phyloP scores from a whole-genome alignment of 2,888 invertebrate genomes.

The Lasioglossum leucozonium region DNA sequence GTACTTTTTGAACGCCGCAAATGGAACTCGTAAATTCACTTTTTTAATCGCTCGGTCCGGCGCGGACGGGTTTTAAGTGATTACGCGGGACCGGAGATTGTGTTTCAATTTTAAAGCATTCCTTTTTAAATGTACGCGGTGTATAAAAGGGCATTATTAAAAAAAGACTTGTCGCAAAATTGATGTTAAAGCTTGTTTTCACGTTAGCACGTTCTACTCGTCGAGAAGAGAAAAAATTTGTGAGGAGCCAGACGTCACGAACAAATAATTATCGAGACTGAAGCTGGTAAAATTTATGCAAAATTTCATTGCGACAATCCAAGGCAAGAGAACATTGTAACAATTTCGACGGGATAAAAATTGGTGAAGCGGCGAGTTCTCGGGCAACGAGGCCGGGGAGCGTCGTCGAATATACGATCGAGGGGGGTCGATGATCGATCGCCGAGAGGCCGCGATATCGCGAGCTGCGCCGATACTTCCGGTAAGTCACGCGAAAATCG shows the following conservation, averaged over 20 bases:
- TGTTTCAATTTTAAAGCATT: neutral
- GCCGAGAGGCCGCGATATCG: neutral
- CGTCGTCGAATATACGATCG: neutral
- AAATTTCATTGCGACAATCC: too few species aligned
- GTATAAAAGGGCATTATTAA: too few species aligned
- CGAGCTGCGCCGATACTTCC: conserved; percentile 42
- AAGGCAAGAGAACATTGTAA: too few species aligned
- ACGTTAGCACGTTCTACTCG: too few species aligned
- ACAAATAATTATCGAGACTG: too few species aligned
- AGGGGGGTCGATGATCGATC: conserved; percentile 13
- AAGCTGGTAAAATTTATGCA: too few species aligned
- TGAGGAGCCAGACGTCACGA: too few species aligned
- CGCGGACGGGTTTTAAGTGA: neutral
- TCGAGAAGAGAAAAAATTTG: too few species aligned
- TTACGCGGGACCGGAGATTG: neutral
- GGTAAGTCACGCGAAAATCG: conserved; percentile 49
- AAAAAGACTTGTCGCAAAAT: too few species aligned
- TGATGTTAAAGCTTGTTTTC: too few species aligned
- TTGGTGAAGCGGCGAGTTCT: neutral
- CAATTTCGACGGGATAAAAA: neutral
- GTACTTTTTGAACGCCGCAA: neutral
- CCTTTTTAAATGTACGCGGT: neutral
- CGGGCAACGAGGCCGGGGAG: neutral
- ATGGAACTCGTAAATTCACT: neutral
- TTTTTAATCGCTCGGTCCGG: neutral